These are phyloP conservation scores for Loris lydekkerianus DNA, from an alignment of 2,797 vertebrate species.

Conservation along the genomic window DNA sequence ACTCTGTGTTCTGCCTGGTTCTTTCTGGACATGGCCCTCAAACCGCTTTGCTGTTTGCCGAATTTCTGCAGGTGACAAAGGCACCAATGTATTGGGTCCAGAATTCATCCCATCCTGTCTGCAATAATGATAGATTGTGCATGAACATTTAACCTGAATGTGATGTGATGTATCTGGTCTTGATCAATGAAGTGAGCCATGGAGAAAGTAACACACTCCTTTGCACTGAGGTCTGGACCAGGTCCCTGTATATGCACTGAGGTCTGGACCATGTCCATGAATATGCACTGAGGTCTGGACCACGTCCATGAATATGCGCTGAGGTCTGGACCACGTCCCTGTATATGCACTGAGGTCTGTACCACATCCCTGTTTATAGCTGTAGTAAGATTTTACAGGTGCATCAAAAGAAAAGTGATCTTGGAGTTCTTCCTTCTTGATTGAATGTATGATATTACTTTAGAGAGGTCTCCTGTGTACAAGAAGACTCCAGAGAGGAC, in stretches of 20 bases:
- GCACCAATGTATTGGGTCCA: not conserved
- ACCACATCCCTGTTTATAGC: not conserved
- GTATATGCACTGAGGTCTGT: no score
- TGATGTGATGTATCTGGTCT: not conserved
- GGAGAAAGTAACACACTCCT: not conserved
- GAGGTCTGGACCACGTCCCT: no score
- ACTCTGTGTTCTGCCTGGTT: not conserved
- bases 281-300: no score
- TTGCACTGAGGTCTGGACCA: no score
- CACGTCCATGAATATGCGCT: no score
- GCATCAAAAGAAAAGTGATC: not conserved
- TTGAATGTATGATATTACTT: not conserved
- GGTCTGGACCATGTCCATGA: no score
- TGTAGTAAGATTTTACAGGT: not conserved
- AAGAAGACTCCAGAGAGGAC: not conserved
- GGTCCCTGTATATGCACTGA: no score
- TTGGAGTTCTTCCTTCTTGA: not conserved
- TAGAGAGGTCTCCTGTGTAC: not conserved
- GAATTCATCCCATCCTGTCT: not conserved
- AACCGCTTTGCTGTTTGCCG: not conserved
- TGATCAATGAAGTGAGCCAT: not conserved
- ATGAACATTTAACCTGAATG: not conserved
- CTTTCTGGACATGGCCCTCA: not conserved
- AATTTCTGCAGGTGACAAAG: not conserved
- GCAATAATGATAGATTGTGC: not conserved